phyloP scores from a whole-genome alignment of 1,140 invertebrate genomes.

The Micrasema minimum region DNA sequence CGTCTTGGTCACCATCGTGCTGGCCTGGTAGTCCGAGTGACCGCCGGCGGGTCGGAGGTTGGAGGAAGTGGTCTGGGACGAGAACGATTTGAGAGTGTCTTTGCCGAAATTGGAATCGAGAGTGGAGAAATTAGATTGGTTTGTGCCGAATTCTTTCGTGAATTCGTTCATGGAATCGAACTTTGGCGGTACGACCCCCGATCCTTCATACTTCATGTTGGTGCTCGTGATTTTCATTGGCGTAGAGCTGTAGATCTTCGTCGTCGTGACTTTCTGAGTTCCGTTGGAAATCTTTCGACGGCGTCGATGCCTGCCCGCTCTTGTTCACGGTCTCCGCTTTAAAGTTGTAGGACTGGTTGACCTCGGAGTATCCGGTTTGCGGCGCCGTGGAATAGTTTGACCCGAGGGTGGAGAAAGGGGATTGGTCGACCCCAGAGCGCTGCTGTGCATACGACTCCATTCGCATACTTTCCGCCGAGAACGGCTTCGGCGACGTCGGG shows the following conservation, averaged over 20 bases:
- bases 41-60: conserved; percentile 53
- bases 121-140: conserved; percentile 60
- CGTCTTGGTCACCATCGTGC: conserved; percentile 56
- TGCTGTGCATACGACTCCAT: conserved; percentile 42
- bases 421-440: conserved; percentile 57
- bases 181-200: conserved; percentile 52
- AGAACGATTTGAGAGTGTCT: conserved; percentile 60
- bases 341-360: conserved; percentile 30
- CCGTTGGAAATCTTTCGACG: conserved; percentile 64
- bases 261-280: conserved; percentile 65
- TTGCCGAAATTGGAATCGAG: conserved; percentile 63
- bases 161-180: conserved; percentile 64
- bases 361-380: conserved; percentile 41
- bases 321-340: conserved; percentile 45
- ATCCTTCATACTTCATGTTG: conserved; percentile 62
- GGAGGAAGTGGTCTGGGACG: conserved; percentile 14
- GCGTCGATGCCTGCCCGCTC: conserved; percentile 48
- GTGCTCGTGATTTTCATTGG: conserved; percentile 65
- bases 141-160: conserved; percentile 61
- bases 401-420: conserved; percentile 61
- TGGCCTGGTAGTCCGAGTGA: conserved; percentile 57
- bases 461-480: conserved; percentile 46
- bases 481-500: conserved; percentile 47
- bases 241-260: conserved; percentile 66
- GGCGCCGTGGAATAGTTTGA: conserved; percentile 51